These are phyloP conservation scores for Bujurquina vittata DNA, from an alignment of 2,113 vertebrate genomes.

Conservation along the genomic window DNA sequence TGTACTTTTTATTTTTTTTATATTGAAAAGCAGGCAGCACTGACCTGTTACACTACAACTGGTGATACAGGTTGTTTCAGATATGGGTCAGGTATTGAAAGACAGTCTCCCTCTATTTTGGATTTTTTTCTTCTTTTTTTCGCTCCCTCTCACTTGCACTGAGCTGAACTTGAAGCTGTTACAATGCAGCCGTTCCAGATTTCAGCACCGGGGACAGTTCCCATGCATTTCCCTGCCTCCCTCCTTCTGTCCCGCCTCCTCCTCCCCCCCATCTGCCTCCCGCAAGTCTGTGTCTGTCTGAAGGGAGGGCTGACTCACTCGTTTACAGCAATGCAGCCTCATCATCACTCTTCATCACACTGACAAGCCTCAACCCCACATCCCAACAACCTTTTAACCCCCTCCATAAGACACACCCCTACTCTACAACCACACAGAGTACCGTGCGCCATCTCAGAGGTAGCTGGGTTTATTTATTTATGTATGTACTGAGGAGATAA, in stretches of 20 bases:
- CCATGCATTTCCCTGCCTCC: slow-evolving; percentile 5
- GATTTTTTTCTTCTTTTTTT: background rate
- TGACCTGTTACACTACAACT: slow-evolving; percentile 17
- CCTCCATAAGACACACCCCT: slow-evolving; percentile 8
- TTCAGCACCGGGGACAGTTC: slow-evolving; percentile 79
- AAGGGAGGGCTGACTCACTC: slow-evolving; percentile 74
- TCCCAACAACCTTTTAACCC: slow-evolving; percentile 3
- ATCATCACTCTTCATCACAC: slow-evolving; percentile 74
- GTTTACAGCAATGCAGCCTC: slow-evolving; percentile 75
- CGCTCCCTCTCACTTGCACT: background rate
- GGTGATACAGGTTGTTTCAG: slow-evolving; percentile 3
- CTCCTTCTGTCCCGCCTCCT: background rate
- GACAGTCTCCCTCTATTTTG: background rate
- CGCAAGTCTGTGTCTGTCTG: slow-evolving; percentile 39
- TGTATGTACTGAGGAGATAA: slow-evolving; percentile 8
- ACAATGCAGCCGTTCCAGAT: slow-evolving; percentile 27
- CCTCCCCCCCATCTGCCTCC: slow-evolving; percentile 15
- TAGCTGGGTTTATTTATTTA: background rate
- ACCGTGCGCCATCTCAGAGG: background rate
- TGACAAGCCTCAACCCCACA: slow-evolving; percentile 53
- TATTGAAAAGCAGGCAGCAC: slow-evolving; percentile 9
- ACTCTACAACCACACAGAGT: background rate
- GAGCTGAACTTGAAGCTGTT: slow-evolving; percentile 34
- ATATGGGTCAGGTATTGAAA: slow-evolving; percentile 36
- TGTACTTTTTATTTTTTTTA: background rate